A percentile compares a stretch with the other conserved stretches of the same genome.
Conservation (phyloP, 92 coral and sea anemone genomes). For the Epizoanthus rinbou region DNA sequence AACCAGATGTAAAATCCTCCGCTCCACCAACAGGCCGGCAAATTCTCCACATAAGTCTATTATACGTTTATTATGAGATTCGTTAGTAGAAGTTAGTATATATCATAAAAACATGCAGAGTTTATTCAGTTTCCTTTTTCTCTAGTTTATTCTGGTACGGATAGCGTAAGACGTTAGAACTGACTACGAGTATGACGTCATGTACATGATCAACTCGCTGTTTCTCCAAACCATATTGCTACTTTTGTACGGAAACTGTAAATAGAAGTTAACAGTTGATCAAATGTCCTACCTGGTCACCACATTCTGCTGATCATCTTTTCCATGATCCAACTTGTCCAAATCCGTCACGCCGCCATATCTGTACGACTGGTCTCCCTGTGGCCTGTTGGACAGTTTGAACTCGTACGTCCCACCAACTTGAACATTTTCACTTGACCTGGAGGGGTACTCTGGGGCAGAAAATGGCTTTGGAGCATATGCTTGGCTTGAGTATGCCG, state of each 20-base stretch:
- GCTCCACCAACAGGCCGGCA: too few relatives aligned
- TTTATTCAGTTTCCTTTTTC: too few relatives aligned
- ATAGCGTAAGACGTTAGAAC: too few relatives aligned
- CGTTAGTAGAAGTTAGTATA: too few relatives aligned
- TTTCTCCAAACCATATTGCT: neutral
- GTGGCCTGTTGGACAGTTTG: constrained; percentile 48
- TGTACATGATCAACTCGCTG: too few relatives aligned
- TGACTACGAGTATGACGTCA: too few relatives aligned
- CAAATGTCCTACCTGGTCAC: constrained; percentile 67
- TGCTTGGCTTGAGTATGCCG: constrained; percentile 62
- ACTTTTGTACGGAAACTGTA: neutral
- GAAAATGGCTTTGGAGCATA: constrained; percentile 78
- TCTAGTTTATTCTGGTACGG: too few relatives aligned
- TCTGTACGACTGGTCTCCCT: constrained; percentile 53
- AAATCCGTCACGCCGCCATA: constrained; percentile 67
- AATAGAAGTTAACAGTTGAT: neutral
- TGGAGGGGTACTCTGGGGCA: constrained; percentile 51
- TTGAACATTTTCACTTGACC: constrained; percentile 56
- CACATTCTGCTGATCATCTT: constrained; percentile 66
- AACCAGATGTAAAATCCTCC: too few relatives aligned
- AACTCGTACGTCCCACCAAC: constrained; percentile 57
- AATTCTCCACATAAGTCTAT: too few relatives aligned
- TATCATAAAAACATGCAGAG: too few relatives aligned
- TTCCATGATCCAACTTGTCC: constrained; percentile 54
- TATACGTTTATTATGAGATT: too few relatives aligned